These are phyloP conservation scores for Coremacera marginata DNA, from an alignment of 2,888 invertebrate species.

Conservation along the genomic window DNA sequence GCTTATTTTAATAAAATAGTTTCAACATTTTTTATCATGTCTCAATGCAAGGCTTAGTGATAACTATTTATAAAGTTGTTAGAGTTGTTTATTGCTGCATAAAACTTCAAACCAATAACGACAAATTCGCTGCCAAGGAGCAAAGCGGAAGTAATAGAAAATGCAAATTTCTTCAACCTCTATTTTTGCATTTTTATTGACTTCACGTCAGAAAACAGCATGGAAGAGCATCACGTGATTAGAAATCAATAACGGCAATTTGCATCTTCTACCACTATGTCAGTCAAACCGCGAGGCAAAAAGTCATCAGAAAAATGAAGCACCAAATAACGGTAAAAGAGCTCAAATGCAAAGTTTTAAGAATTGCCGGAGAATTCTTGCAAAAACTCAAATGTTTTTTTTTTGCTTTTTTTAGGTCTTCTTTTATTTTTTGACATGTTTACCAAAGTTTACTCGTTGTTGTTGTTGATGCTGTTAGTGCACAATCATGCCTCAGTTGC, in stretches of 20 bases:
- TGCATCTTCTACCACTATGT: slow-evolving; percentile 26
- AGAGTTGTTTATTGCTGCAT: too few species aligned
- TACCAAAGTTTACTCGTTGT: background rate
- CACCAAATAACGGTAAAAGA: background rate
- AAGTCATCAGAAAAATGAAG: background rate
- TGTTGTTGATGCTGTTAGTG: background rate
- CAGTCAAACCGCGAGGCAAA: background rate
- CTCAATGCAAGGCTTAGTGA: too few species aligned
- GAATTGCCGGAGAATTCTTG: background rate
- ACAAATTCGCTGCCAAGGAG: too few species aligned
- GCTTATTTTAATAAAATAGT: too few species aligned
- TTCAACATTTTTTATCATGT: too few species aligned
- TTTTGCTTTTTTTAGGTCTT: background rate
- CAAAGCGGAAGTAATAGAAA: background rate
- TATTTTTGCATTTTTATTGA: background rate
- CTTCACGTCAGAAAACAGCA: background rate
- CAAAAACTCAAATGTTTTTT: background rate
- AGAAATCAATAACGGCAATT: slow-evolving; percentile 37
- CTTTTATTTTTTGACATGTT: background rate
- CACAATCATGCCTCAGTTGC: too few species aligned
- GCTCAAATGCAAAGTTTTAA: background rate
- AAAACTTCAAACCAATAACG: too few species aligned
- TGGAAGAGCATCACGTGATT: slow-evolving; percentile 5
- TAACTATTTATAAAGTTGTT: too few species aligned
- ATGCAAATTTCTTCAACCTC: background rate